Evolutionary conservation across 1,140 invertebrate genomes (phyloP).

Genomic region (Parasteatoda tepidariorum): DNA sequence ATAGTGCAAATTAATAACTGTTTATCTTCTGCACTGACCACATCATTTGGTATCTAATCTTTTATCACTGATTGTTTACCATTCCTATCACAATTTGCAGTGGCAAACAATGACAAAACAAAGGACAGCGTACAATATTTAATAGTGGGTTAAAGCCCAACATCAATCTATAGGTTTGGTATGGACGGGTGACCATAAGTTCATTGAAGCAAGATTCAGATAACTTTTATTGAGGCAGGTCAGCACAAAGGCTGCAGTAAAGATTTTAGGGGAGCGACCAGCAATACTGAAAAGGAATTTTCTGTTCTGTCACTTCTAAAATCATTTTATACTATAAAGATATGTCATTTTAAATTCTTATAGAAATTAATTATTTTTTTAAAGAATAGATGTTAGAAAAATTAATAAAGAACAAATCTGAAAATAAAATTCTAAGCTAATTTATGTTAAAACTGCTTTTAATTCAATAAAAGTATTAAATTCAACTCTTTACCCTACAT

Average conservation of each 20-base stretch:
- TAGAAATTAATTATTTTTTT: no score
- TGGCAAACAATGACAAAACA: constrained; percentile 45
- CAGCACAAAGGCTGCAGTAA: constrained; percentile 10
- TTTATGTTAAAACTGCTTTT: no score
- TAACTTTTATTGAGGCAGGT: constrained; percentile 55
- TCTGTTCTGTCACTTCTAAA: no score
- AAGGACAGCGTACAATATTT: not conserved
- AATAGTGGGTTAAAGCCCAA: constrained; percentile 18
- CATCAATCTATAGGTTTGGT: constrained; percentile 47
- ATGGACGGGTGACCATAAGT: constrained; percentile 45
- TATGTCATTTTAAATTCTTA: no score
- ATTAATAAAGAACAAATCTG: no score
- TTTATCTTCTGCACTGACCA: constrained; percentile 39
- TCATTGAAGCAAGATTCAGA: constrained; percentile 42
- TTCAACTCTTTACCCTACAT: no score
- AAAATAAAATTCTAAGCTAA: no score
- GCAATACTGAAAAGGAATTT: not conserved
- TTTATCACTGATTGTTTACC: not conserved
- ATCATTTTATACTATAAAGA: no score
- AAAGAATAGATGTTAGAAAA: no score
- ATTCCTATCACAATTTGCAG: not conserved
- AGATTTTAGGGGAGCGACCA: not conserved
- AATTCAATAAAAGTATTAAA: no score
- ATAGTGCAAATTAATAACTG: no score
- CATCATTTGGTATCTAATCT: not conserved